Conservation (phyloP, 2,113 vertebrate genomes). For the Tiliqua scincoides region DNA sequence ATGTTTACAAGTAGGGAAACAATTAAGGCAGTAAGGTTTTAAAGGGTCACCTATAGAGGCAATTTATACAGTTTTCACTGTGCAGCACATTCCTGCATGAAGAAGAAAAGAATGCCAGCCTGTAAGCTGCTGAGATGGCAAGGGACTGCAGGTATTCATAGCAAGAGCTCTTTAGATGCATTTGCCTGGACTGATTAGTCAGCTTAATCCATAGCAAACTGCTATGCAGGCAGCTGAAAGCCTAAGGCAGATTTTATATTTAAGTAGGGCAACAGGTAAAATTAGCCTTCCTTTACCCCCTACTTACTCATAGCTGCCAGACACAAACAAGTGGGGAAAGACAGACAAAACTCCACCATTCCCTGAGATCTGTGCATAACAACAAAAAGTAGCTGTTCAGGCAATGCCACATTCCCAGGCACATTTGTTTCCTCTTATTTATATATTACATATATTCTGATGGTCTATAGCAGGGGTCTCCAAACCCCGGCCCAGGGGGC, state of each 20-base stretch:
- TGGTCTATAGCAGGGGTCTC: not conserved
- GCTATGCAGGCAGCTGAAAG: constrained; percentile 56
- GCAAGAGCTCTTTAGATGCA: constrained; percentile 54
- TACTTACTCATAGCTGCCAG: not conserved
- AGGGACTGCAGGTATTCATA: constrained; percentile 59
- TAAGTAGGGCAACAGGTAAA: constrained; percentile 46
- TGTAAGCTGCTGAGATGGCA: constrained; percentile 68
- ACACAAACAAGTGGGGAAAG: not conserved
- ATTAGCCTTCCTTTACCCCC: not conserved
- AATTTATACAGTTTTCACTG: constrained; percentile 67
- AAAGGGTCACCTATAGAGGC: constrained; percentile 29
- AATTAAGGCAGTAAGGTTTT: constrained; percentile 53
- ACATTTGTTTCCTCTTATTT: not conserved
- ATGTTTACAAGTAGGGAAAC: constrained; percentile 52
- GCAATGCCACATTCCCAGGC: not conserved
- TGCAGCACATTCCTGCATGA: constrained; percentile 47
- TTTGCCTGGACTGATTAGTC: constrained; percentile 66
- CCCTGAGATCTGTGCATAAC: not conserved
- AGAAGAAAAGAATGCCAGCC: constrained; percentile 51
- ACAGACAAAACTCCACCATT: not conserved
- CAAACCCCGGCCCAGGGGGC: too few relatives aligned
- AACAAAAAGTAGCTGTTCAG: rapidly evolving
- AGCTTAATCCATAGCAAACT: constrained; percentile 63
- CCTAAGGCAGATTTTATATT: constrained; percentile 56
- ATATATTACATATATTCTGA: not conserved